A percentile compares a stretch with the other conserved stretches of the same genome.
Conservation (phyloP, 2,888 invertebrate genomes). For the Cantharis flavilabris region DNA sequence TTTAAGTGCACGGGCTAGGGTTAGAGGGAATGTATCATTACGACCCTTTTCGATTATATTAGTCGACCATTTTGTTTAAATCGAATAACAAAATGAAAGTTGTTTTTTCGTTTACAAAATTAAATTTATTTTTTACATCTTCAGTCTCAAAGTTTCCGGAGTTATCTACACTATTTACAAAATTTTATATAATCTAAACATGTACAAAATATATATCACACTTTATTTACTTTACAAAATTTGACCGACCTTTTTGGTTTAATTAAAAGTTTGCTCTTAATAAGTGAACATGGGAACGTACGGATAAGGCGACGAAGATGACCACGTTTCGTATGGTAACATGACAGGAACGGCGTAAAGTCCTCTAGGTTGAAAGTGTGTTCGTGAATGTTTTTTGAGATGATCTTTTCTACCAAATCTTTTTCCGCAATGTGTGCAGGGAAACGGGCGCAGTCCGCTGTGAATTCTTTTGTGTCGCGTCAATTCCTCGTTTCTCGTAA, state of each 20-base stretch:
- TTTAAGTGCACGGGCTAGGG: background rate
- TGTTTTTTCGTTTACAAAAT: background rate
- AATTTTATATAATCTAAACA: background rate
- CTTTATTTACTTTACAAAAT: background rate
- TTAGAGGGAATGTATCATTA: background rate
- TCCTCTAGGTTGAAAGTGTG: slow-evolving; percentile 68
- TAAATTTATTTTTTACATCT: background rate
- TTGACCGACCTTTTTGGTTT: background rate
- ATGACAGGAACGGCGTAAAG: slow-evolving; percentile 56
- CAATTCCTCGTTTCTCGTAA: slow-evolving; percentile 89
- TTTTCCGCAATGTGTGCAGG: slow-evolving; percentile 88
- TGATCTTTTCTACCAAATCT: slow-evolving; percentile 93
- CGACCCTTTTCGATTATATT: background rate
- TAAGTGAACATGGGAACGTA: slow-evolving; percentile 39
- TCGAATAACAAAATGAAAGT: background rate
- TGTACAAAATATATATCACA: slow-evolving; percentile 1
- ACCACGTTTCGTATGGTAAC: slow-evolving; percentile 52
- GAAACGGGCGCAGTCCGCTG: slow-evolving; percentile 83
- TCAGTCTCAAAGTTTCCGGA: background rate
- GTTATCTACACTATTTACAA: background rate
- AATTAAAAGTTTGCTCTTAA: slow-evolving; percentile 8
- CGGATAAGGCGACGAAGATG: slow-evolving; percentile 39
- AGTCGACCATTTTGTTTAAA: slow-evolving; percentile 1
- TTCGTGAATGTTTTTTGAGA: slow-evolving; percentile 90
- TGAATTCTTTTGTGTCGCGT: slow-evolving; percentile 91